Base-by-base conservation (phyloP, 1,140 invertebrate species). In the Scaptomyza hsui region DNA sequence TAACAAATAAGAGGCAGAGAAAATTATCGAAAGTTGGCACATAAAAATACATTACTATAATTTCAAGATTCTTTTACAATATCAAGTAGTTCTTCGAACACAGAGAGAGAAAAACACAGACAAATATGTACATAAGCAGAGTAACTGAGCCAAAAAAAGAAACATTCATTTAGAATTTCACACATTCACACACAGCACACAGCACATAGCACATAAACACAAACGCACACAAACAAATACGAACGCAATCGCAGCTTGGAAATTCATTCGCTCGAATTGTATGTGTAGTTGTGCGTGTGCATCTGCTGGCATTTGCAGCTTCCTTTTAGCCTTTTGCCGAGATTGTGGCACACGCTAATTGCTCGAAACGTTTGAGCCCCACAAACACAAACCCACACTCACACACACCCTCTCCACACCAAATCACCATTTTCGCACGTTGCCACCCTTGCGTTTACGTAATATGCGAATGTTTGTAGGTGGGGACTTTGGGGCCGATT, bases 281-380 rank as follows among this genome's bases (percentile, higher is more conserved):
- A 47, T 52, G 56, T 56, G 48, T 62, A 13, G 42, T 32, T 72
- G 53, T 65, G 45, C 57, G 39, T 74, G 61, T 72, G 62, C 47
- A 18, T 44, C 56, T 80, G 59, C 49, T 81, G 73, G 73, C 65
- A 74, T 74, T 75, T 74, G 57, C 62, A 75, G 74, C 61, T 72
- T 71, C 73, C 69, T 72, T 75, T 81, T 77, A 74, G 69, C 64
- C 77, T 70, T 74, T 67, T 71, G 73, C 59, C 53, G 81, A 86
- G 81, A 86, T 85, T 86, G 73, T 68, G 74, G 82, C 81, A 75
- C 77, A 86, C 81, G 82, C 81, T 85, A 85, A 85, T 85, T 85
- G 82, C 81, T 81, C 24, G 73, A 81, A 85, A 68, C 60, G 71
- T 75, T 76, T 68, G 55, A 57, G 41, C 52, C 55, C 64, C 45